phyloP scores from a whole-genome alignment of 2,888 invertebrate genomes.

The Apocheima hispidaria region DNA sequence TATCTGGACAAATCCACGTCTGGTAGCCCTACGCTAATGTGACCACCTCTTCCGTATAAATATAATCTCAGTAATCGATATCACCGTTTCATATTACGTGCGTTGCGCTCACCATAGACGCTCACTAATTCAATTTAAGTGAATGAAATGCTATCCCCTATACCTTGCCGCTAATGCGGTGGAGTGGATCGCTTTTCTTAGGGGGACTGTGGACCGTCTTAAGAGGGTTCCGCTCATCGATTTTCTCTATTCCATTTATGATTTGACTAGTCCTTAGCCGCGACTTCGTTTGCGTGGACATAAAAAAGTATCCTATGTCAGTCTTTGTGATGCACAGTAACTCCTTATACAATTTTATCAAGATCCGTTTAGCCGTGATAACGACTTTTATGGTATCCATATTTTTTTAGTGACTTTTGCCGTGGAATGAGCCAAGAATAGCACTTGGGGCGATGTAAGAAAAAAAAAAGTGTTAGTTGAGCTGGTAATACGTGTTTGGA shows the following conservation, averaged over 20 bases:
- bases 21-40: constrained; percentile 1
- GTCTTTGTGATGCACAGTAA: no score
- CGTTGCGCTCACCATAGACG: constrained; percentile 17
- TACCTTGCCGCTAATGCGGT: constrained; percentile 47
- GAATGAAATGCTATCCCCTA: constrained; percentile 41
- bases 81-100: constrained; percentile 12
- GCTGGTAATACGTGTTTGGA: no score
- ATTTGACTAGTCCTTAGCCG: constrained; percentile 7
- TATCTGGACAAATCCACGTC: background rate
- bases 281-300: no score
- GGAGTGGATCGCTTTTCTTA: constrained; percentile 37
- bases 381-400: no score
- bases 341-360: no score
- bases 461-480: no score
- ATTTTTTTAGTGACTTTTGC: no score
- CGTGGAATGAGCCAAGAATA: no score
- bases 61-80: constrained; percentile 19
- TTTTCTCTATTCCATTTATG: constrained; percentile 21
- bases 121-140: constrained; percentile 45
- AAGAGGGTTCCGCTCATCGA: constrained; percentile 25
- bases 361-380: no score
- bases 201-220: constrained; percentile 14
- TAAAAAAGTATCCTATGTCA: no score
- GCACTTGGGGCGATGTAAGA: no score
- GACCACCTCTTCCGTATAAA: constrained; percentile 8